A percentile compares a stretch with the other conserved stretches of the same genome.
Evolutionary conservation across 2,797 vertebrate species (phyloP).

Genomic region (Xiphorhynchus erythropygius): DNA sequence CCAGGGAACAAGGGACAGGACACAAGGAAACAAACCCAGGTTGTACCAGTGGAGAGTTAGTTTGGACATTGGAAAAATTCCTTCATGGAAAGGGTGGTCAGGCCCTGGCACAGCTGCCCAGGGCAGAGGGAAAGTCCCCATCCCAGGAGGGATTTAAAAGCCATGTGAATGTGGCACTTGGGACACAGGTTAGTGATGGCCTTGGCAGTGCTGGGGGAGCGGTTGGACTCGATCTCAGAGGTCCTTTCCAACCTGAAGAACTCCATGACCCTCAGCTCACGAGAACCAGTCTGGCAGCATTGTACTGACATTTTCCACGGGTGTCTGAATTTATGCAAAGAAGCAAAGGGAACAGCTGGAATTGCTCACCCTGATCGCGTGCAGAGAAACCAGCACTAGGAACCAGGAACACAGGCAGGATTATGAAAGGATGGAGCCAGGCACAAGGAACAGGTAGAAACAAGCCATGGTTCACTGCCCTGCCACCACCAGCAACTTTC

Average conservation of each 20-base stretch:
- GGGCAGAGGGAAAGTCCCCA: accelerated
- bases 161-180: accelerated
- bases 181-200: not conserved
- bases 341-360: not conserved
- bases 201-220: not conserved
- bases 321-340: not conserved
- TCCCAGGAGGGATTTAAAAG: too few species aligned
- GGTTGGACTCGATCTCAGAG: not conserved
- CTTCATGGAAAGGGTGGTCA: not conserved
- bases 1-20: not conserved
- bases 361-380: not conserved
- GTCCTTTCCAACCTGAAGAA: not conserved
- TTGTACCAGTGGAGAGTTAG: accelerated
- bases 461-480: not conserved
- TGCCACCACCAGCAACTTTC: not conserved
- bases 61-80: accelerated
- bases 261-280: not conserved
- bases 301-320: accelerated
- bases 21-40: accelerated
- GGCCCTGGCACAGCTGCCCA: not conserved
- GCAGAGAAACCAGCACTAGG: not conserved
- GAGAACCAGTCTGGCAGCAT: not conserved
- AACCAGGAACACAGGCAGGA: not conserved
- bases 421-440: not conserved
- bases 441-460: not conserved